Evolutionary conservation across 2,113 vertebrate species (phyloP).

Genomic region (Ailuropoda melanoleuca): DNA sequence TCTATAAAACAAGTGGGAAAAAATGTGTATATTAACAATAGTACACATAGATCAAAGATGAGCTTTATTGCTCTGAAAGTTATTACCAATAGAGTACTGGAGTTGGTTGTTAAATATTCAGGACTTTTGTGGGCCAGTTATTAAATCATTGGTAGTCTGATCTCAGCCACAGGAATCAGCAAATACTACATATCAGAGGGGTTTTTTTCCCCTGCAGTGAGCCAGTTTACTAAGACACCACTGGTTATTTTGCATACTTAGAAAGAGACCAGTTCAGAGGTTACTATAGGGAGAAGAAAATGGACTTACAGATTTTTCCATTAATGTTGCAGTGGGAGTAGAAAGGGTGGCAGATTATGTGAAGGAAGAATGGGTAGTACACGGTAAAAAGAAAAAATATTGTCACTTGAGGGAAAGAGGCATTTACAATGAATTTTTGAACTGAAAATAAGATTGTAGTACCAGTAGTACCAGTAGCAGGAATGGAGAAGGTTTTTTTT

Average conservation of each 20-base stretch:
- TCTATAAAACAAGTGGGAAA: background rate
- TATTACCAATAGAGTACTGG: background rate
- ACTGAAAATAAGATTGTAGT: background rate
- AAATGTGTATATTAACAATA: slow-evolving; percentile 6
- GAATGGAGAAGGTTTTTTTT: background rate
- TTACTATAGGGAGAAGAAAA: background rate
- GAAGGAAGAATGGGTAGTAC: background rate
- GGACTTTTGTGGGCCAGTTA: background rate
- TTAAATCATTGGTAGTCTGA: background rate
- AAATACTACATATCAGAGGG: background rate
- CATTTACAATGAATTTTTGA: background rate
- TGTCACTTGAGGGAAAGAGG: background rate
- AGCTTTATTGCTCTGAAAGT: background rate
- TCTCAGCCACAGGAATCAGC: background rate
- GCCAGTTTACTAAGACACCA: background rate
- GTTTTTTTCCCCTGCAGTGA: background rate
- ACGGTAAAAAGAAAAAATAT: background rate
- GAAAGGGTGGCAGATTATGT: background rate
- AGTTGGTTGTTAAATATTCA: background rate
- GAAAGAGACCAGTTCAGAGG: background rate
- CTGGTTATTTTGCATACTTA: background rate
- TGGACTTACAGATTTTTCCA: background rate
- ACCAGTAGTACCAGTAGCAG: background rate
- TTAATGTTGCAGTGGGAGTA: background rate
- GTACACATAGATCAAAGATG: background rate